Conservation (phyloP, 2,888 invertebrate genomes). For the Sympetrum striolatum region DNA sequence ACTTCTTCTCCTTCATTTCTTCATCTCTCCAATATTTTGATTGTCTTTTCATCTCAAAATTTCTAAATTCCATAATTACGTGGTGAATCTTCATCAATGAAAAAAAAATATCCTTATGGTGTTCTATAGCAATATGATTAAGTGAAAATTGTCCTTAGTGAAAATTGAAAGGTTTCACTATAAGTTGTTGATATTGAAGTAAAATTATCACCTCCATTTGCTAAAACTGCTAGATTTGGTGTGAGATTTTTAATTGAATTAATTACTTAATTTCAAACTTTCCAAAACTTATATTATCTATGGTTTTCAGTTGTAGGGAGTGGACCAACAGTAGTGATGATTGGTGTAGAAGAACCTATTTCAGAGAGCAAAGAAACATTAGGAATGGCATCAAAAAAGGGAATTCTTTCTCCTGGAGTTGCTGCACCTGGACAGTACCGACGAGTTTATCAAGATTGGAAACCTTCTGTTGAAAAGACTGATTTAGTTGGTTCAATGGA, state of each 20-base stretch:
- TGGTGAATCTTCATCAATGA: too few relatives aligned
- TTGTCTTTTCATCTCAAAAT: too few relatives aligned
- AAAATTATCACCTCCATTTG: neutral
- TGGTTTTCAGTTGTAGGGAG: slow-evolving; percentile 20
- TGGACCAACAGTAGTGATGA: slow-evolving; percentile 15
- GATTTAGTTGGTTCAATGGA: slow-evolving; percentile 86
- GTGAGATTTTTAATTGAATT: slow-evolving; percentile 44
- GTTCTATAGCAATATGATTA: too few relatives aligned
- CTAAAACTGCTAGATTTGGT: slow-evolving; percentile 49
- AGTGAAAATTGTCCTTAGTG: too few relatives aligned
- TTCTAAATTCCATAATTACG: too few relatives aligned
- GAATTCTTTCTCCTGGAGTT: slow-evolving; percentile 16
- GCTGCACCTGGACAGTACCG: slow-evolving; percentile 61
- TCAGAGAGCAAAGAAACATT: slow-evolving; percentile 69
- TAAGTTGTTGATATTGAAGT: too few relatives aligned
- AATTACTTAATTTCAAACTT: neutral
- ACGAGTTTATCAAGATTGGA: slow-evolving; percentile 78
- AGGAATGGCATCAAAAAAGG: neutral
- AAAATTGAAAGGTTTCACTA: too few relatives aligned
- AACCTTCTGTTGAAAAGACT: slow-evolving; percentile 80
- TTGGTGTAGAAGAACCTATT: slow-evolving; percentile 64
- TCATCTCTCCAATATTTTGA: too few relatives aligned
- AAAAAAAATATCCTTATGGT: too few relatives aligned
- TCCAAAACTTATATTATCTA: neutral
- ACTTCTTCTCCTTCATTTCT: too few relatives aligned